Evolutionary conservation across 2,113 vertebrate genomes (phyloP).

Genomic region (Peromyscus leucopus): DNA sequence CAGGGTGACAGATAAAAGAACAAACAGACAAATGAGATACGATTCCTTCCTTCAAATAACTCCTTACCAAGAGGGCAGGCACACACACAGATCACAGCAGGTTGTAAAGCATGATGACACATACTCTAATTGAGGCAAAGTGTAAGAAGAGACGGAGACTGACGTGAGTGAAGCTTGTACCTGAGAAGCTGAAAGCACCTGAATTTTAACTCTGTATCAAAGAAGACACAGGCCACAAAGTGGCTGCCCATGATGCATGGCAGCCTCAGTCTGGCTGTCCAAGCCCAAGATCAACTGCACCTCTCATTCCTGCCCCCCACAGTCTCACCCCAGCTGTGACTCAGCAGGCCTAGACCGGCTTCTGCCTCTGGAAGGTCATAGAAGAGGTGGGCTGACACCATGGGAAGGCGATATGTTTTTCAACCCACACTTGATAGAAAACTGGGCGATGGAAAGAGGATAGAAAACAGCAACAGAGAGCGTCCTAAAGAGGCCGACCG

Average conservation of each 20-base stretch:
- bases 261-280: not conserved
- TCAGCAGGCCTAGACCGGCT: not conserved
- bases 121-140: not conserved
- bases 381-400: not conserved
- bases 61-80: not conserved
- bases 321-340: not conserved
- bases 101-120: not conserved
- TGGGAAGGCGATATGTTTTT: not conserved
- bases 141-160: not conserved
- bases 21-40: not conserved
- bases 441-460: not conserved
- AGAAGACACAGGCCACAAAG: not conserved
- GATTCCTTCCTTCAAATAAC: not conserved
- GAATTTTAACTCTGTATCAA: not conserved
- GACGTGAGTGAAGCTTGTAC: not conserved
- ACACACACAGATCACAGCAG: too few species aligned
- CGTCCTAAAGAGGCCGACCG: not conserved
- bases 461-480: not conserved
- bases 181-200: not conserved
- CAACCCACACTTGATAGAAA: constrained; percentile 35
- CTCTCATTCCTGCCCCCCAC: not conserved
- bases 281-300: not conserved
- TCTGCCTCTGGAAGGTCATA: not conserved
- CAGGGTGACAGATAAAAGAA: not conserved
- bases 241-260: not conserved